Base-by-base conservation (phyloP, 2,888 invertebrate species). In the Isoperla grammatica region DNA sequence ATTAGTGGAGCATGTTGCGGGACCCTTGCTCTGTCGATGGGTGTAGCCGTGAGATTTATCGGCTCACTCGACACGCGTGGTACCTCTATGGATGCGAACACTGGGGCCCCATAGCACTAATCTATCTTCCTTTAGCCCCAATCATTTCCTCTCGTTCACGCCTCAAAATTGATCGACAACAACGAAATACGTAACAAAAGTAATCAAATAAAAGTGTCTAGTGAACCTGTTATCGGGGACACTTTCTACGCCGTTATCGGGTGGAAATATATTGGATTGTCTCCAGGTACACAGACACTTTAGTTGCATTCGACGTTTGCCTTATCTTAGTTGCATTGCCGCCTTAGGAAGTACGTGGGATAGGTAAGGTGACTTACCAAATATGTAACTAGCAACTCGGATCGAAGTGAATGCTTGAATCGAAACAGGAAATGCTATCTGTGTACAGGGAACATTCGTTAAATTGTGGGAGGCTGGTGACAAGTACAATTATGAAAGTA, bases 11-110 rank as follows among this genome's bases (percentile, higher is more conserved):
- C n/a, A n/a, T n/a, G n/a, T n/a, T 8, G 4, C 29, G 29, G 29
- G 29, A 6, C 29, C 29, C 29, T n/a, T n/a, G 8, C 29, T 29
- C 13, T 55, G 56, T 60, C 49, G 39, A 48, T 60, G 60, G 60
- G 60, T 56, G 60, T 53, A 48, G 22, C 55, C 60, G 22, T 19
- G 40, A 29, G 60, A 60, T 60, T 60, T 60, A 60, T 56, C 60
- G 60, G 40, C 15, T 63, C 59, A 57, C 62, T 58, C 59, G 54
- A 64, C 65, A 65, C 48, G 29, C 8, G 29, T n/a, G n/a, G n/a
- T 37, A 35, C 29, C 37, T 50, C 35, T 39, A 53, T 15, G 53
- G 17, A 29, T 6, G 29, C 29, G 29, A 29, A 29, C 5, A 29
- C 29, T 29, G 29, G 29, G 29, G 29, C n/a, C n/a, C n/a, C 29